Evolutionary conservation across 1,140 invertebrate species (phyloP).

Genomic region (Fopius arisanus): DNA sequence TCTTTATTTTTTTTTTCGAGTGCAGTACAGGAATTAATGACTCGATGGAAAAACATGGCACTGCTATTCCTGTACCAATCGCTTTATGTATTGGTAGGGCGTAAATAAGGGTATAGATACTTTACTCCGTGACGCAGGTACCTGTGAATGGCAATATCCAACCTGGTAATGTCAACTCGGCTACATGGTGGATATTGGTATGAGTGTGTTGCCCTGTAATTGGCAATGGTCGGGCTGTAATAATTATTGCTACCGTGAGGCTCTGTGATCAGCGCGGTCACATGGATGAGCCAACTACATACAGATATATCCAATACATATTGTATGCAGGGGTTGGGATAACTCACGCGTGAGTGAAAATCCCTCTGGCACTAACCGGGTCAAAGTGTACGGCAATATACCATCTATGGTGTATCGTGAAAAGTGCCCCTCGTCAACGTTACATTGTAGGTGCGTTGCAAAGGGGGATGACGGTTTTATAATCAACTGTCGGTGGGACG

Average conservation of each 20-base stretch:
- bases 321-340: constrained; percentile 6
- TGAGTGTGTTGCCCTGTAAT: constrained; percentile 60
- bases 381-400: constrained; percentile 9
- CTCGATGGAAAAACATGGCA: too few relatives aligned
- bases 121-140: constrained; percentile 18
- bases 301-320: not conserved
- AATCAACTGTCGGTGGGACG: constrained; percentile 40
- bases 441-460: constrained; percentile 40
- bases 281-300: constrained; percentile 46
- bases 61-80: constrained; percentile 1
- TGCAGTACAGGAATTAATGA: too few relatives aligned
- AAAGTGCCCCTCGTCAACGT: constrained; percentile 42
- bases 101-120: constrained; percentile 39
- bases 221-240: constrained; percentile 61
- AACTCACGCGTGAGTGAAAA: not conserved
- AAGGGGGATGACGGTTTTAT: constrained; percentile 40
- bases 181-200: constrained; percentile 38
- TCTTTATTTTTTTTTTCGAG: too few relatives aligned
- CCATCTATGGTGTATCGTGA: constrained; percentile 7
- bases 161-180: constrained; percentile 41
- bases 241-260: constrained; percentile 56
- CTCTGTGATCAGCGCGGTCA: constrained; percentile 61
- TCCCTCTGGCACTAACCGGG: not conserved
- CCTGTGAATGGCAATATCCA: constrained; percentile 16
- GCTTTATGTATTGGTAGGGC: constrained; percentile 17